Evolutionary conservation across 2,888 invertebrate species (phyloP), one percentile per base, ranked within the genome.

Genomic region (Tipula helvola): DNA sequence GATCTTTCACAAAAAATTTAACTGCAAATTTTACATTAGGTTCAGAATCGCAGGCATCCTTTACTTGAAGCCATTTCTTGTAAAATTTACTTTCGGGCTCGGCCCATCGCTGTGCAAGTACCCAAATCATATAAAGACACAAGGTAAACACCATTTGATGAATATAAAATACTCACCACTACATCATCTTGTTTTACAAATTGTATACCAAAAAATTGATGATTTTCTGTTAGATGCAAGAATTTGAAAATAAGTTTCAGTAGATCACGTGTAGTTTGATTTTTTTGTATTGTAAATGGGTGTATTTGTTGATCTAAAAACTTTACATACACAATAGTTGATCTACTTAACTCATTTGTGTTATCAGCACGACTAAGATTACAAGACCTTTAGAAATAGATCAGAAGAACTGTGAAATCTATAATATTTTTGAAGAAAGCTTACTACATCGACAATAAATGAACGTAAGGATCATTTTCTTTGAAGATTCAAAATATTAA

Each of bases 1-100:
- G 99, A 92, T 99, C 99, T 87, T 97, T 97, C 83, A 98, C 98
- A 92, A 98, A 99, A 93, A 99, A 99, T 90, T 93, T 93, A 89
- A 93, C 93, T 90, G 92, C 92, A 92, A 93, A 93, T 91, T 92
- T 92, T 89, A 93, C 90, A 88, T 92, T 91, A 89, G 92, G 91
- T 93, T 92, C 91, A 93, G 91, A 91, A 91, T 91, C 92, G 0
- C 5, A 28, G 90, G 90, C 91, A 88, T 90, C 93, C 7, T 93
- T 92, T 88, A 92, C 92, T 85, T 91, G 93, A 87, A 93, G 94
- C 86, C 94, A 93, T 94, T 99, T 99, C 91, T 99, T 98, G 92
- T 98, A 97, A 88, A 99, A 95, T 86, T 96, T 95, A 92, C 99
- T 99, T 89, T 95, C 94, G 88, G 97, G 95, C 93, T 99, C 99